Percentiles rank a stretch among this genome's conserved stretches.
Evolutionary conservation across 1,140 invertebrate genomes (phyloP).

Genomic region (Episyrphus balteatus): DNA sequence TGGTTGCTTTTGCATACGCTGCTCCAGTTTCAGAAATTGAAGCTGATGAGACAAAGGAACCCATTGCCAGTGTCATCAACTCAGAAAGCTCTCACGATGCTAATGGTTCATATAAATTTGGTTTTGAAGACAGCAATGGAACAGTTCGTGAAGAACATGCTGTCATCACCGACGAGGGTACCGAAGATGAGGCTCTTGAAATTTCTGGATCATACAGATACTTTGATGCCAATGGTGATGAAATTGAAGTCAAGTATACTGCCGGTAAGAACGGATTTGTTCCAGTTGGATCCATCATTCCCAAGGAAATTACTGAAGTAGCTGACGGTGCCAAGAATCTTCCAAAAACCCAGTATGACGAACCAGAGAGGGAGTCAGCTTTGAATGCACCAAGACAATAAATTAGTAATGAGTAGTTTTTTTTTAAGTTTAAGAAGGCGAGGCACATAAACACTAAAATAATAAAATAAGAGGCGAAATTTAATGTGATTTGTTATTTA

Average conservation of each 20-base stretch:
- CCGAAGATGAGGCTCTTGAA: slow-evolving; percentile 19
- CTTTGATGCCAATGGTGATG: slow-evolving; percentile 15
- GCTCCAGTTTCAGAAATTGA: no score
- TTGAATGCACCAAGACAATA: no score
- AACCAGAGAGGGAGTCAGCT: no score
- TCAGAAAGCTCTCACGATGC: neutral
- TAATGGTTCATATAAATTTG: slow-evolving; percentile 16
- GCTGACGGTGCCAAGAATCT: slow-evolving; percentile 26
- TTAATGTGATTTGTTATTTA: no score
- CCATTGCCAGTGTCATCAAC: no score
- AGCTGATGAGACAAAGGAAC: no score
- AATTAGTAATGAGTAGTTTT: no score
- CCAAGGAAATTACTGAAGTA: slow-evolving; percentile 22
- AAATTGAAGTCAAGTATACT: slow-evolving; percentile 26
- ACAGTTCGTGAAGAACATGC: slow-evolving; percentile 15
- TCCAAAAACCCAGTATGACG: slow-evolving; percentile 8
- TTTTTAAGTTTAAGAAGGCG: no score
- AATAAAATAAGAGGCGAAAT: no score
- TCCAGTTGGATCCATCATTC: slow-evolving; percentile 17
- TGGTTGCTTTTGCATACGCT: no score
- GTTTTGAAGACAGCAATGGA: slow-evolving; percentile 17
- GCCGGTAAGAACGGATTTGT: slow-evolving; percentile 31
- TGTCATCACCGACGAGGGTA: slow-evolving; percentile 9
- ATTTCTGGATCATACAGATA: slow-evolving; percentile 28
- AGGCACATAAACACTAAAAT: no score